phyloP scores from a whole-genome alignment of 2,888 invertebrate species.

The Stomorhina lunata region DNA sequence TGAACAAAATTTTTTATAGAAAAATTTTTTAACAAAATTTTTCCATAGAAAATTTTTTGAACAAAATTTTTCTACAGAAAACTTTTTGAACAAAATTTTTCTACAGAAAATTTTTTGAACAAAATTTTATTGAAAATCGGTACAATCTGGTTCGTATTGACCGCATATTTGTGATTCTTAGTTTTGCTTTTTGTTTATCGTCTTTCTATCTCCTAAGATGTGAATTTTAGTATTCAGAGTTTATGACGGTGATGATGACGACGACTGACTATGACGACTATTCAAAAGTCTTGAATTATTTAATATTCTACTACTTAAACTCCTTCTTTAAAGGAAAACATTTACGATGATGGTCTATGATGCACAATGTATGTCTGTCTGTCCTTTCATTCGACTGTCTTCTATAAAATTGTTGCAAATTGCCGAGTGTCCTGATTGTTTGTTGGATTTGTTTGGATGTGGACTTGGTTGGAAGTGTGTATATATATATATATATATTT shows the following conservation, averaged over 20 bases:
- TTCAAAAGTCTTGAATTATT: constrained; percentile 57
- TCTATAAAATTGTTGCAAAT: background rate
- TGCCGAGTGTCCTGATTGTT: background rate
- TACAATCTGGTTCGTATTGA: too few species aligned
- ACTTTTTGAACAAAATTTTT: too few species aligned
- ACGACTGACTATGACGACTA: constrained; percentile 32
- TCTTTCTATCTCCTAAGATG: constrained; percentile 40
- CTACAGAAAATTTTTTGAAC: too few species aligned
- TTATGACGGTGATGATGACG: constrained; percentile 43
- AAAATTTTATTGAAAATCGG: too few species aligned
- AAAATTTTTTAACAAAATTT: too few species aligned
- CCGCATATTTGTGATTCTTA: background rate
- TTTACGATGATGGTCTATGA: too few species aligned
- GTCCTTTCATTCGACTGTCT: too few species aligned
- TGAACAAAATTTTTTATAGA: too few species aligned
- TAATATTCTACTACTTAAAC: constrained; percentile 45
- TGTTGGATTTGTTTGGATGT: background rate
- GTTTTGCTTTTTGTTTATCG: constrained; percentile 6
- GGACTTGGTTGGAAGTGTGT: background rate
- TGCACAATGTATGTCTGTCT: too few species aligned
- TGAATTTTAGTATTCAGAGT: constrained; percentile 46
- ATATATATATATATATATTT: background rate
- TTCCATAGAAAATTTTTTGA: too few species aligned
- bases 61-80: too few species aligned
- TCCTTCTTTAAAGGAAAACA: too few species aligned